These are phyloP conservation scores for Centruroides vittatus DNA, from an alignment of 1,140 invertebrate genomes.

Conservation along the genomic window DNA sequence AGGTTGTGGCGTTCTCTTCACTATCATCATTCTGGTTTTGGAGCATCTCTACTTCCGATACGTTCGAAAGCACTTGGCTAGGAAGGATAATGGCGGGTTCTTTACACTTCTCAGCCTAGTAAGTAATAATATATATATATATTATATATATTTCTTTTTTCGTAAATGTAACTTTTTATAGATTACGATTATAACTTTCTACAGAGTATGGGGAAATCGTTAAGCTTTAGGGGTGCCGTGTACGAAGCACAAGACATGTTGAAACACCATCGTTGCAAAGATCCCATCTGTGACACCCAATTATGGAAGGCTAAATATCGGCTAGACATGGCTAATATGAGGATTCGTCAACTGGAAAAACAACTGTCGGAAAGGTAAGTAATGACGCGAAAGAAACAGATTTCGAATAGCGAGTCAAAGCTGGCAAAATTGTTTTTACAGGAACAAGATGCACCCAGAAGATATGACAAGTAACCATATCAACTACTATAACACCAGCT, in stretches of 20 bases:
- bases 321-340: slow-evolving; percentile 63
- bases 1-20: slow-evolving; percentile 81
- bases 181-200: background rate
- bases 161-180: background rate
- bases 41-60: slow-evolving; percentile 93
- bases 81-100: slow-evolving; percentile 71
- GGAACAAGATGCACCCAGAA: background rate
- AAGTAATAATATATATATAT: background rate
- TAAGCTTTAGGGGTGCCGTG: slow-evolving; percentile 75
- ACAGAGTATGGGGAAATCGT: slow-evolving; percentile 59
- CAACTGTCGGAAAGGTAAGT: background rate
- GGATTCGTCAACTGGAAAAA: slow-evolving; percentile 60
- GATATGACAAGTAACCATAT: slow-evolving; percentile 13
- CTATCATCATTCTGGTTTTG: slow-evolving; percentile 62
- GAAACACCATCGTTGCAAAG: slow-evolving; percentile 48
- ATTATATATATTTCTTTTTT: background rate
- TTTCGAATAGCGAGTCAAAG: too few species aligned
- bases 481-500: slow-evolving; percentile 1
- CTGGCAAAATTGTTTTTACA: background rate
- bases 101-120: slow-evolving; percentile 80
- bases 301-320: slow-evolving; percentile 67
- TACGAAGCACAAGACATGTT: slow-evolving; percentile 59
- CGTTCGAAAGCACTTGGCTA: slow-evolving; percentile 63
- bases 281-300: slow-evolving; percentile 65
- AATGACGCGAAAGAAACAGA: too few species aligned